Percentiles rank a stretch among this genome's conserved stretches.
phyloP scores from a whole-genome alignment of 1,140 invertebrate genomes.

The Dreissena rostriformis region DNA sequence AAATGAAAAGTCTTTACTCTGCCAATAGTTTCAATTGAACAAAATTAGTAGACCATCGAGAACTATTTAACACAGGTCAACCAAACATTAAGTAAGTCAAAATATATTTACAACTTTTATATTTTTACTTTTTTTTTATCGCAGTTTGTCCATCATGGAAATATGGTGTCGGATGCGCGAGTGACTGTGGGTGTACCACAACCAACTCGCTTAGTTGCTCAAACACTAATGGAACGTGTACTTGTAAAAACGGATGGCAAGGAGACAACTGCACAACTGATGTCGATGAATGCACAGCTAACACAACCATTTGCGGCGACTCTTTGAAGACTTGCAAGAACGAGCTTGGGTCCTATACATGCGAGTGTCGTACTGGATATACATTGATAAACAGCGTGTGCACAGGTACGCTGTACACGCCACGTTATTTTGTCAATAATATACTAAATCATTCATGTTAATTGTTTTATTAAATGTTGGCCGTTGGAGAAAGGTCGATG shows the following conservation, averaged over 20 bases:
- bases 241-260: neutral
- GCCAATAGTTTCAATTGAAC: neutral
- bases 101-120: neutral
- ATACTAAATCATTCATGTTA: neutral
- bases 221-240: neutral
- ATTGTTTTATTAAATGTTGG: neutral
- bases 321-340: conserved; percentile 1
- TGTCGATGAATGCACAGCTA: neutral
- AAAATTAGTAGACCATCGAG: neutral
- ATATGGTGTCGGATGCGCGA: neutral
- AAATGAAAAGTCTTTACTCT: neutral
- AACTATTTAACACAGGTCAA: neutral
- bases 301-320: neutral
- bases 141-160: neutral
- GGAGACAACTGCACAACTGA: neutral
- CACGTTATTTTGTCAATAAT: neutral
- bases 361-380: conserved; percentile 4
- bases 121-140: neutral
- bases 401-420: neutral
- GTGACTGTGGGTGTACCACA: neutral
- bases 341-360: neutral
- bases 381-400: neutral
- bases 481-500: no score
- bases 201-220: neutral
- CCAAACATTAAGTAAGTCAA: neutral